Percentiles rank a stretch among this genome's conserved stretches.
Evolutionary conservation across 2,888 invertebrate species (phyloP).

Genomic region (Tanypteryx hageni): DNA sequence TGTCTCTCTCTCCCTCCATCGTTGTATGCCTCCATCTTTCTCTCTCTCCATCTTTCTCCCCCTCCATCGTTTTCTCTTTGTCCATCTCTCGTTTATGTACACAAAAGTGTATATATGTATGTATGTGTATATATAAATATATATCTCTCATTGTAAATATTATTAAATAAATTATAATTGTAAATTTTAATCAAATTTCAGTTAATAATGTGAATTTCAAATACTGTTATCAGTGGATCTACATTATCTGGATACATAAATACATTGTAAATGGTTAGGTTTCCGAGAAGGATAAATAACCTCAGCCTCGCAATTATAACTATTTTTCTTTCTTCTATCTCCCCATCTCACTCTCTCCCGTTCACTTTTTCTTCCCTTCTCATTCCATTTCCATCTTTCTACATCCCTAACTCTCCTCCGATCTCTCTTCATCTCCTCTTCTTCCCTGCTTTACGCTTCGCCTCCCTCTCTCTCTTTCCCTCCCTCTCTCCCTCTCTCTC

Average conservation of each 20-base stretch:
- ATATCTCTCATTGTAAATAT: too few species aligned
- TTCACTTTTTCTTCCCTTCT: neutral
- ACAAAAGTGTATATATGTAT: neutral
- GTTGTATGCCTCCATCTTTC: rapidly evolving
- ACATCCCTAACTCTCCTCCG: neutral
- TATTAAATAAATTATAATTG: too few species aligned
- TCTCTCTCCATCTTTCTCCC: neutral
- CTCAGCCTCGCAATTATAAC: too few species aligned
- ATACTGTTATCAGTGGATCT: too few species aligned
- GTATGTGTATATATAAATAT: too few species aligned
- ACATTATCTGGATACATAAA: too few species aligned
- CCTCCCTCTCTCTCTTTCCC: neutral
- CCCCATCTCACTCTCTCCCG: neutral
- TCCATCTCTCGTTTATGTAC: neutral
- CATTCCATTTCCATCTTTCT: too few species aligned
- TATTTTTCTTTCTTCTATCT: neutral
- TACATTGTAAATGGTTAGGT: too few species aligned
- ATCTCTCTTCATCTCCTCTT: neutral
- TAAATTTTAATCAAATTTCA: too few species aligned
- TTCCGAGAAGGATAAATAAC: too few species aligned
- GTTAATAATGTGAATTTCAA: too few species aligned
- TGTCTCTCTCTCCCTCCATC: neutral
- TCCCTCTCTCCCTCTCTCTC: neutral
- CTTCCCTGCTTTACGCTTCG: neutral
- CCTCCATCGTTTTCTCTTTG: neutral